phyloP scores from a whole-genome alignment of 2,113 vertebrate species.

The Sturnira hondurensis region DNA sequence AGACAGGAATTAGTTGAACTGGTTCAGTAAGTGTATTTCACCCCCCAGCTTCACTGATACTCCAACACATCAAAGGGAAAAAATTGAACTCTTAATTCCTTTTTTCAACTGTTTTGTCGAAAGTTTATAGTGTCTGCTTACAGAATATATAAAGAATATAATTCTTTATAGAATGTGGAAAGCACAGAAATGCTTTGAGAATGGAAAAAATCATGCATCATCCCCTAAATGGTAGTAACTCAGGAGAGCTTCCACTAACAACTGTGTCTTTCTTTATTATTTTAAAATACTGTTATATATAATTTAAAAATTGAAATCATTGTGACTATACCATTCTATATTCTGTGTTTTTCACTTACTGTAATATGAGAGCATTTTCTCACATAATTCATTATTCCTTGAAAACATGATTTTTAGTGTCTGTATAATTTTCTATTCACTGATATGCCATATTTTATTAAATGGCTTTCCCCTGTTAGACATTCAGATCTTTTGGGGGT shows the following conservation, averaged over 20 bases:
- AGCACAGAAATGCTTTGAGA: background rate
- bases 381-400: background rate
- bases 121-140: slow-evolving; percentile 37
- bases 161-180: background rate
- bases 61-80: background rate
- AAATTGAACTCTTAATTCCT: background rate
- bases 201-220: background rate
- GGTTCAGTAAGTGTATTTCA: background rate
- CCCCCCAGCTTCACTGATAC: background rate
- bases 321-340: background rate
- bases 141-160: background rate
- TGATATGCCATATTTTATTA: background rate
- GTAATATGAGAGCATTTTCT: background rate
- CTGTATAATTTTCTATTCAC: background rate
- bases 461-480: background rate
- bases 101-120: background rate
- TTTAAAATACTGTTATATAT: background rate
- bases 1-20: background rate
- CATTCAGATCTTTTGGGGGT: background rate
- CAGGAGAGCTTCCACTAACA: background rate
- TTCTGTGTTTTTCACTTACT: background rate
- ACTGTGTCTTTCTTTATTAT: background rate
- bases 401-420: background rate
- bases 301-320: background rate
- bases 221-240: background rate